Base-by-base conservation (phyloP, 2,797 vertebrate species). In the Argyrosomus regius region DNA sequence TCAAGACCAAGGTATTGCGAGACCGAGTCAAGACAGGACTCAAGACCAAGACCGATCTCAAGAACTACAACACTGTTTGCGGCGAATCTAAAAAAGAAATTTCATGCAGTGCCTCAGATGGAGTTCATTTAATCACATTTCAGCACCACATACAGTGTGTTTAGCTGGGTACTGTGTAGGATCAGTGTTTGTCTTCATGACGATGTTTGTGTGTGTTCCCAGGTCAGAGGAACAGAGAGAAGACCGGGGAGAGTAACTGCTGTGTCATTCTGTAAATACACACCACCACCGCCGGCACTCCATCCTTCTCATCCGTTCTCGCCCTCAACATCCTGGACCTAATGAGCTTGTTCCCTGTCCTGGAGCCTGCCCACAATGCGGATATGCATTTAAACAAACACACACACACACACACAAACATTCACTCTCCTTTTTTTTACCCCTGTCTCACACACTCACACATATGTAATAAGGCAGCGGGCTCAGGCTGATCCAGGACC, bases 141-240 rank as follows among this genome's bases (percentile, higher is more conserved):
- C 35, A 18, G 18, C 28, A 26, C 16, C 24, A 6, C 9, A 13
- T 31, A 12, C n/a, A 9, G 35, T 39, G 6, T 59, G 18, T 14
- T 48, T 50, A 62, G 11, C 52, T 57, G 41, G 2, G 35, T 46
- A 49, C 59, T 48, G 48, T 80, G 61, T 5, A 10, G 31, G n/a
- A 26, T 74, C 46, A 17, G 20, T 61, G 28, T 72, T 75, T 50
- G 60, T 62, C 26, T 2, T 28, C 6, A 68, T 66, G 12, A 61
- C 63, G 46, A 56, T 12, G 35, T 77, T 52, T 83, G 35, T 82
- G 50, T 92, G 68, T 84, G 39, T 83, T 82, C 70, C 11, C 92
- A 99, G 98, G 98, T 96, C 98, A 98, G 91, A 97, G 98, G 93
- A 99, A 99, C 88, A 96, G 98, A 89, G 98, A 99, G 95, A 99